Conservation (phyloP, 2,888 invertebrate genomes). For the Pollenia labialis region DNA sequence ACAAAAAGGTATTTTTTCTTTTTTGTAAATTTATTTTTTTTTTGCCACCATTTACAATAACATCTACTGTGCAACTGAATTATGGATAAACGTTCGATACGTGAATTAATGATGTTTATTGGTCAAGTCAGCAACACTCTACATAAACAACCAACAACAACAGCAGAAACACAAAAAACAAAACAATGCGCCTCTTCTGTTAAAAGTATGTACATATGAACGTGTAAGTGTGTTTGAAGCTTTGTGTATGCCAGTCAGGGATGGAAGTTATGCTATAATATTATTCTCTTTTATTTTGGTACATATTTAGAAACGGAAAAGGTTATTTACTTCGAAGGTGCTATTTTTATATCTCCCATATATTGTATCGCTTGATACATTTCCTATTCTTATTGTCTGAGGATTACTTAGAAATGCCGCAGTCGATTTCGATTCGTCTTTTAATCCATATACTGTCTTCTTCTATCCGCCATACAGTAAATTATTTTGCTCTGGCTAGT, state of each 20-base stretch:
- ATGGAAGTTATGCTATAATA: no score
- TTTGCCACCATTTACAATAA: slow-evolving; percentile 62
- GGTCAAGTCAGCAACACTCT: slow-evolving; percentile 58
- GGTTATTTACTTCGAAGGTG: no score
- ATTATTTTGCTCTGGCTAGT: no score
- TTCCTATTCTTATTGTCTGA: no score
- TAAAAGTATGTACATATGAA: neutral
- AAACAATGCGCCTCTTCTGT: slow-evolving; percentile 53
- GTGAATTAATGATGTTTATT: slow-evolving; percentile 61
- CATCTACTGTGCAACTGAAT: slow-evolving; percentile 70
- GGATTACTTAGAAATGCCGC: no score
- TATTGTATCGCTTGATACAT: no score
- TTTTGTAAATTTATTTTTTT: slow-evolving; percentile 5
- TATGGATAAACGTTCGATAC: slow-evolving; percentile 57
- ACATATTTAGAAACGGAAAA: no score
- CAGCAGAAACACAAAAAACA: neutral
- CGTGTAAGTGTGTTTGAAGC: neutral
- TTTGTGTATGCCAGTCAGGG: neutral
- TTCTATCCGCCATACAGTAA: no score
- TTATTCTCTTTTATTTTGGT: no score
- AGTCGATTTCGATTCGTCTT: no score
- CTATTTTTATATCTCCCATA: no score
- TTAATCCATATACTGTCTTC: no score
- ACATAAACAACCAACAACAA: slow-evolving; percentile 32
- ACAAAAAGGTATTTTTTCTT: neutral